A percentile compares a stretch with the other conserved stretches of the same genome.
These are phyloP conservation scores for Oreocharis arfaki DNA, from an alignment of 2,113 vertebrate species.

Conservation along the genomic window DNA sequence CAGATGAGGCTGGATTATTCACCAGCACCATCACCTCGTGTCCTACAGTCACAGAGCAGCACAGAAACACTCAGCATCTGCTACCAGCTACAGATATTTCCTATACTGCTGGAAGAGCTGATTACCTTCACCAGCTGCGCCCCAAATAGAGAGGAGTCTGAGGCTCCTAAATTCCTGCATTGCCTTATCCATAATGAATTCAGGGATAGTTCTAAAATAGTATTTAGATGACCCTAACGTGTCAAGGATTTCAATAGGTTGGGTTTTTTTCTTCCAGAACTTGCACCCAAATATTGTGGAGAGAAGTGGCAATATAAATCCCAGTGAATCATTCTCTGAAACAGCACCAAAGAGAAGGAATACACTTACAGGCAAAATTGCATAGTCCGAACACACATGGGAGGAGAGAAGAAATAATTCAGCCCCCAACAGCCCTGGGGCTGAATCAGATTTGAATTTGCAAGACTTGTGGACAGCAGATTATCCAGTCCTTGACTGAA, in stretches of 20 bases:
- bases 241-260: background rate
- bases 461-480: background rate
- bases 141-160: background rate
- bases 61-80: background rate
- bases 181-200: background rate
- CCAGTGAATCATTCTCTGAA: background rate
- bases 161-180: background rate
- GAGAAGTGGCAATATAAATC: background rate
- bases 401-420: background rate
- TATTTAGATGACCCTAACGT: background rate
- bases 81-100: background rate
- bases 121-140: background rate
- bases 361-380: background rate
- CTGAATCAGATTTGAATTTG: background rate
- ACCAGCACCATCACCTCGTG: accelerated
- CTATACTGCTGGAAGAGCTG: background rate
- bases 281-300: background rate
- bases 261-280: background rate
- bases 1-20: background rate
- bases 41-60: background rate
- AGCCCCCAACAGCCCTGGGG: background rate
- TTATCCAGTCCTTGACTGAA: background rate
- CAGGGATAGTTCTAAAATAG: background rate
- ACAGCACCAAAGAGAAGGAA: background rate
- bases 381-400: background rate